Conservation (phyloP, 2,113 vertebrate species). For the Microtus pennsylvanicus region DNA sequence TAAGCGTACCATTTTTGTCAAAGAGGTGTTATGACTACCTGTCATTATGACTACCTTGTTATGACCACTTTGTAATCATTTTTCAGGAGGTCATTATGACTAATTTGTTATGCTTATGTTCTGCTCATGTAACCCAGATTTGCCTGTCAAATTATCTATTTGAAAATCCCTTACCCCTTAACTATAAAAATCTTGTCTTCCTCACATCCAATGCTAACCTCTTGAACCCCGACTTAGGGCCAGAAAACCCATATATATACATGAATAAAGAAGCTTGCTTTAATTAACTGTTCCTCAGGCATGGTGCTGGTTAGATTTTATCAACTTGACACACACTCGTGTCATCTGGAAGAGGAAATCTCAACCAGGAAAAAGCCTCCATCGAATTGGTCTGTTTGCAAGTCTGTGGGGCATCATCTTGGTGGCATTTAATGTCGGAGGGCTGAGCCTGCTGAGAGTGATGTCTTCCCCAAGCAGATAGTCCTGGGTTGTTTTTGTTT, state of each 20-base stretch:
- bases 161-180: neutral
- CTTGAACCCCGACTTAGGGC: neutral
- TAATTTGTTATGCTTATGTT: neutral
- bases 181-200: neutral
- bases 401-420: neutral
- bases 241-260: neutral
- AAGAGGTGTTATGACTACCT: neutral
- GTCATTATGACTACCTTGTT: neutral
- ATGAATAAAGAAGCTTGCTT: neutral
- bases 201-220: neutral
- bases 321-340: neutral
- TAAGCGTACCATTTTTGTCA: neutral
- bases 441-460: neutral
- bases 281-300: neutral
- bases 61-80: too few relatives aligned
- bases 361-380: neutral
- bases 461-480: neutral
- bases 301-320: neutral
- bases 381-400: neutral
- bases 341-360: neutral
- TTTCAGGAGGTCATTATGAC: neutral
- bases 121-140: neutral
- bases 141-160: neutral
- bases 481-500: neutral
- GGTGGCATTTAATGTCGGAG: neutral